Conservation (phyloP, 2,113 vertebrate genomes). For the Colius striatus region DNA sequence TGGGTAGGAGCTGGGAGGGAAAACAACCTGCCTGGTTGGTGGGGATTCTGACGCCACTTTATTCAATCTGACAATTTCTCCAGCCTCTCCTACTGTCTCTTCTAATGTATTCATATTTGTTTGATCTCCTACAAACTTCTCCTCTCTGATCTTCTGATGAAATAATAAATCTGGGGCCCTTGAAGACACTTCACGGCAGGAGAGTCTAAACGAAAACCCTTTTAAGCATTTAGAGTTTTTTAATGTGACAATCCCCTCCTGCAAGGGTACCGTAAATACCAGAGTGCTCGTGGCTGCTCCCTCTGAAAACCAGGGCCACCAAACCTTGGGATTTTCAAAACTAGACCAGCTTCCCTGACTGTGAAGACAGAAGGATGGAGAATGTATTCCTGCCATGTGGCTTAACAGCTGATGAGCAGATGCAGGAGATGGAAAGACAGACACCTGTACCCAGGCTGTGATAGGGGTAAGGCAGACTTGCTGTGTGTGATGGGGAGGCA, state of each 20-base stretch:
- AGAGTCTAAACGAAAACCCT: constrained; percentile 53
- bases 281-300: neutral
- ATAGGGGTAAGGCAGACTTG: neutral
- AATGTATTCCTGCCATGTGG: neutral
- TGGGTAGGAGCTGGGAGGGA: neutral
- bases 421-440: neutral
- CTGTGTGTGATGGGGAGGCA: neutral
- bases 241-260: constrained; percentile 55
- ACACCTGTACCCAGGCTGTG: neutral
- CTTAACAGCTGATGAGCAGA: neutral
- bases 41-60: neutral
- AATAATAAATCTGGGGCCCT: constrained; percentile 69
- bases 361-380: neutral
- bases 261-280: neutral
- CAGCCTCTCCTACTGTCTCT: constrained; percentile 51
- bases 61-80: constrained; percentile 34
- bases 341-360: neutral
- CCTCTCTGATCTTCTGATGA: constrained; percentile 68
- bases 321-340: neutral
- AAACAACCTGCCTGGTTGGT: neutral
- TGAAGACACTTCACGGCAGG: constrained; percentile 37
- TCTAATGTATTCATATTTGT: constrained; percentile 67
- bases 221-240: constrained; percentile 67
- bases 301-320: neutral
- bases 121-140: constrained; percentile 70